Evolutionary conservation across 2,888 invertebrate genomes (phyloP).

Genomic region (Sinopyrophorus schimmeli): DNA sequence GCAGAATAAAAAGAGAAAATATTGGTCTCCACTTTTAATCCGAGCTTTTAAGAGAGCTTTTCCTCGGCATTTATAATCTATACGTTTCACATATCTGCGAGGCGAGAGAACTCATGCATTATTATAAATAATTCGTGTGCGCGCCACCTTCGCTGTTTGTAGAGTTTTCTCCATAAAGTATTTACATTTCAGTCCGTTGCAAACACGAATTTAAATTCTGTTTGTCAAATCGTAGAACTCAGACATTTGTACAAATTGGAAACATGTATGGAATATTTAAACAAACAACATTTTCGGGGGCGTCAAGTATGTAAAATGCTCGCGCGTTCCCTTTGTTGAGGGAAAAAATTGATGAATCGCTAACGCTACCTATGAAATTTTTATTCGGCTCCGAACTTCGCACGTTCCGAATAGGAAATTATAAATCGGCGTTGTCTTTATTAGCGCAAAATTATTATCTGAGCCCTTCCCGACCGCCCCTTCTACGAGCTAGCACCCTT

Average conservation of each 20-base stretch:
- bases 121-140: conserved; percentile 47
- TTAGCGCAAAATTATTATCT: conserved; percentile 14
- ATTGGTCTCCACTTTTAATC: no score
- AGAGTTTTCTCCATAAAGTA: conserved; percentile 45
- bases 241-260: conserved; percentile 31
- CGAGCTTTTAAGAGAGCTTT: conserved; percentile 11
- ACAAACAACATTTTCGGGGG: conserved; percentile 29
- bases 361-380: background rate
- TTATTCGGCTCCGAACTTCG: background rate
- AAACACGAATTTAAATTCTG: conserved; percentile 44
- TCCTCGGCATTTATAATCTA: conserved; percentile 13
- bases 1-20: background rate
- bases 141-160: conserved; percentile 41
- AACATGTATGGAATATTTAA: conserved; percentile 32
- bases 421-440: conserved; percentile 15
- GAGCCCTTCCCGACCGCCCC: no score
- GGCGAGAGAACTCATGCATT: conserved; percentile 41
- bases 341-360: conserved; percentile 1
- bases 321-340: conserved; percentile 6
- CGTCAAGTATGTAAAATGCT: conserved; percentile 17
- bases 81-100: conserved; percentile 13
- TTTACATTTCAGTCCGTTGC: conserved; percentile 45
- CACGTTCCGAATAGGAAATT: no score
- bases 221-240: conserved; percentile 45
- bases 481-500: conserved; percentile 16